Evolutionary conservation across 2,888 invertebrate species (phyloP).

Genomic region (Baronia brevicornis): DNA sequence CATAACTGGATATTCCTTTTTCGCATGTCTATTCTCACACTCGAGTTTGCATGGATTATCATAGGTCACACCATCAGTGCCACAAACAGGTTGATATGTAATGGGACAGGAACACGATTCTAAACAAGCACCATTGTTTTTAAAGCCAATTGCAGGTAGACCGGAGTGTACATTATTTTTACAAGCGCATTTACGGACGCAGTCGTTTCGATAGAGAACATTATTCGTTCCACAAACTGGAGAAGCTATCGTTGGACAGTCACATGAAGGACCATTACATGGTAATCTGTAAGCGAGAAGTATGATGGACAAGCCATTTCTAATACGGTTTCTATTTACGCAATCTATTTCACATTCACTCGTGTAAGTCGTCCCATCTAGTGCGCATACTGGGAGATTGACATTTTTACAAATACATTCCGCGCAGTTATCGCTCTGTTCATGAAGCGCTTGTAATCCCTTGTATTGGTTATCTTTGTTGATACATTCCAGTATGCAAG

Average conservation of each 20-base stretch:
- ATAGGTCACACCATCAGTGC: slow-evolving; percentile 21
- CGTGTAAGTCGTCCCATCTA: slow-evolving; percentile 25
- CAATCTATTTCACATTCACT: slow-evolving; percentile 26
- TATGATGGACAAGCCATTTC: slow-evolving; percentile 15
- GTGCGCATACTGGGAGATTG: slow-evolving; percentile 31
- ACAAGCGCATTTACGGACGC: slow-evolving; percentile 22
- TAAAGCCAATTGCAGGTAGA: slow-evolving; percentile 15
- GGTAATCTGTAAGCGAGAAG: slow-evolving; percentile 22
- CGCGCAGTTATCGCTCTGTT: slow-evolving; percentile 15
- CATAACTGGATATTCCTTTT: slow-evolving; percentile 4
- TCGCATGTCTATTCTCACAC: slow-evolving; percentile 20
- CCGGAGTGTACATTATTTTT: slow-evolving; percentile 13
- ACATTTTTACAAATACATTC: slow-evolving; percentile 21
- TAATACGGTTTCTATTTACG: slow-evolving; percentile 20
- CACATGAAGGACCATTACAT: slow-evolving; percentile 21
- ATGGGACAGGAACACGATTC: slow-evolving; percentile 18
- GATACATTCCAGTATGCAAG: slow-evolving; percentile 20
- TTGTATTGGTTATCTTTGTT: slow-evolving; percentile 12
- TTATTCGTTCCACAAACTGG: slow-evolving; percentile 26
- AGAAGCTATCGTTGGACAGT: slow-evolving; percentile 18
- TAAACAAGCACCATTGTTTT: slow-evolving; percentile 21
- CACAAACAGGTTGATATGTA: slow-evolving; percentile 20
- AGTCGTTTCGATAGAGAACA: slow-evolving; percentile 24
- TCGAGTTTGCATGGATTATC: slow-evolving; percentile 20
- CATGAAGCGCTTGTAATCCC: slow-evolving; percentile 7